Evolutionary conservation across 2,888 invertebrate genomes (phyloP), one percentile per base, ranked within the genome.

Genomic region (Rotaria magnacalcarata): DNA sequence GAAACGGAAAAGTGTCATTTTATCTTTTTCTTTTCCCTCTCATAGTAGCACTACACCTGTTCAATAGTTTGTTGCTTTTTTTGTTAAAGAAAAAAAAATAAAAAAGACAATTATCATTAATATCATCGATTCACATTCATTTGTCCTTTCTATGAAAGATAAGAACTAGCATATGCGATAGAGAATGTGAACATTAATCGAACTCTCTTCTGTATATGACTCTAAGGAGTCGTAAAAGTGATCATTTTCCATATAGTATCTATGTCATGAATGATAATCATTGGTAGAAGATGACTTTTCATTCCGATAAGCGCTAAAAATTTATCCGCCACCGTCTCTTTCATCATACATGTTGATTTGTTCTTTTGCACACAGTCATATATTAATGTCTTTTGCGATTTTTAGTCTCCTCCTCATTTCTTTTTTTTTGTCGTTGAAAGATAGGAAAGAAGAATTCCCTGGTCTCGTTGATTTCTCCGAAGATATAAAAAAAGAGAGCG

Each of bases 171-270:
- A 67, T 67, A 27, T 67, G 67, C 34, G 27, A 67, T 67, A 67
- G 14, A 16, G 34, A 41, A 67, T 67, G 67, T 67, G 80, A n/a
- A 80, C 47, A 80, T 43, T 80, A 80, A 80, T 80, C 80, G 80
- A 19, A 47, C n/a, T 80, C 47, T n/a, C 54, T 54, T 54, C 7
- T 47, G 43, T 80, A 27, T 67, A 41, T 43, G 47, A 47, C 80
- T 80, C 80, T 11, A 47, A 80, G 80, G 80, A 80, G 80, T 80
- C 80, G 80, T 80, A 80, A 80, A 80, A 80, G 47, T 80, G 80
- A 47, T 80, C 47, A 80, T 80, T 67, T 43, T 43, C 43, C 21
- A 80, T 80, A 80, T 80, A 24, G 80, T 47, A 43, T 47, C 14
- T 80, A 47, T 80, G 34, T 67, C 34, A 67, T 67, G 67, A 27